Conservation (phyloP, 2,113 vertebrate genomes). For the Buteo buteo region DNA sequence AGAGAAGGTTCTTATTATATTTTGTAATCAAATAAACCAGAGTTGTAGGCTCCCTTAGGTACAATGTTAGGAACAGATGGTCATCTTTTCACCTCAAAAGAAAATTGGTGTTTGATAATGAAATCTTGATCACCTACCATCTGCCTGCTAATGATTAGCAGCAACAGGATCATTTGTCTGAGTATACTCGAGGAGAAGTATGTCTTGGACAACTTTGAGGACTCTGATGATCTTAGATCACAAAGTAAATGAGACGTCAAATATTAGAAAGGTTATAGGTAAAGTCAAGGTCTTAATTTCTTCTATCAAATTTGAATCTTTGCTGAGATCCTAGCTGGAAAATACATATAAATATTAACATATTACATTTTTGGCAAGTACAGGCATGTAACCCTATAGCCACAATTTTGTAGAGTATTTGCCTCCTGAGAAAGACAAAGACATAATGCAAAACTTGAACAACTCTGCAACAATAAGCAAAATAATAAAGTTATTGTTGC, state of each 20-base stretch:
- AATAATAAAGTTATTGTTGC: neutral
- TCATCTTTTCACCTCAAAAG: conserved; percentile 44
- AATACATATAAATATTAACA: neutral
- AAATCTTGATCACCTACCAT: conserved; percentile 61
- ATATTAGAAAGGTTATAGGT: neutral
- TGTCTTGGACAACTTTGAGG: neutral
- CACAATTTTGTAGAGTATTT: neutral
- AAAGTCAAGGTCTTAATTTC: neutral
- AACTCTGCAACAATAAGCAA: neutral
- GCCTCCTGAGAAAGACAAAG: neutral
- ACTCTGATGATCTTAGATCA: neutral
- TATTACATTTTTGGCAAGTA: neutral
- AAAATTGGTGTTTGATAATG: conserved; percentile 57
- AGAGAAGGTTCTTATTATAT: neutral
- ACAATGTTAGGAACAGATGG: conserved; percentile 44
- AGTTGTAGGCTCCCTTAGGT: neutral
- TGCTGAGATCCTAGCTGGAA: neutral
- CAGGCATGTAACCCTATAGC: fast-evolving
- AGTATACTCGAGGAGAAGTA: neutral
- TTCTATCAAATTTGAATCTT: neutral
- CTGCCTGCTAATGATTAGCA: conserved; percentile 47
- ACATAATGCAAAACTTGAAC: neutral
- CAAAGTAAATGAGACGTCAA: neutral
- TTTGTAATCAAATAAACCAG: neutral
- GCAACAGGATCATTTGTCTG: conserved; percentile 29